Conservation (phyloP, 2,113 vertebrate genomes). For the Callaeas wilsoni region DNA sequence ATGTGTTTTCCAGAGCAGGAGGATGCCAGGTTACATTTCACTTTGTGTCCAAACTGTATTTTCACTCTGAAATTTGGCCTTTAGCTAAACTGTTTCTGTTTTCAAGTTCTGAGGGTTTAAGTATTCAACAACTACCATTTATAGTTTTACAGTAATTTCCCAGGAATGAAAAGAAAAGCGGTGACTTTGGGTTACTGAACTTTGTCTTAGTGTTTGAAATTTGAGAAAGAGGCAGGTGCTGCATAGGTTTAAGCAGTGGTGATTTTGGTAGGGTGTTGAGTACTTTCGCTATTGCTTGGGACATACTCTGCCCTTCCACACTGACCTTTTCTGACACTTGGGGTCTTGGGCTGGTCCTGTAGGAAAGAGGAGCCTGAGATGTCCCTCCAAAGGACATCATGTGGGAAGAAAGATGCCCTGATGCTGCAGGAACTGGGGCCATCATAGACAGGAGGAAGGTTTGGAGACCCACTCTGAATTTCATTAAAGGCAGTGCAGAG, state of each 20-base stretch:
- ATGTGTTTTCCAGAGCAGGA: not conserved
- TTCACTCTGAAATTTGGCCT: not conserved
- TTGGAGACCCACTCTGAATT: not conserved
- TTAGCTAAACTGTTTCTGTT: not conserved
- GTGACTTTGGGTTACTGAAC: not conserved
- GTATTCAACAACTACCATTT: not conserved
- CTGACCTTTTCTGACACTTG: not conserved
- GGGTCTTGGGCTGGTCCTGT: not conserved
- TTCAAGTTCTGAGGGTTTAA: not conserved
- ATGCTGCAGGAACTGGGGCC: not conserved
- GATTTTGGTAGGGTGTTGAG: not conserved
- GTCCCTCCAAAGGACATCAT: not conserved
- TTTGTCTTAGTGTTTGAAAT: not conserved
- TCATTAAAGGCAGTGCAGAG: not conserved
- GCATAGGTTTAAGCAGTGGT: not conserved
- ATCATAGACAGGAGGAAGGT: not conserved
- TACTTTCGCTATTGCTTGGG: not conserved
- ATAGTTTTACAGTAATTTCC: not conserved
- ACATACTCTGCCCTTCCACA: not conserved
- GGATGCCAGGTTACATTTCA: not conserved
- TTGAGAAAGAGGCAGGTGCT: not conserved
- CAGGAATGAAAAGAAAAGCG: not conserved
- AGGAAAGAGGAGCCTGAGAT: not conserved
- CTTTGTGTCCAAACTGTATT: not conserved
- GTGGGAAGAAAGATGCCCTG: not conserved